Evolutionary conservation across 2,113 vertebrate species (phyloP).

Genomic region (Xerus inauris): DNA sequence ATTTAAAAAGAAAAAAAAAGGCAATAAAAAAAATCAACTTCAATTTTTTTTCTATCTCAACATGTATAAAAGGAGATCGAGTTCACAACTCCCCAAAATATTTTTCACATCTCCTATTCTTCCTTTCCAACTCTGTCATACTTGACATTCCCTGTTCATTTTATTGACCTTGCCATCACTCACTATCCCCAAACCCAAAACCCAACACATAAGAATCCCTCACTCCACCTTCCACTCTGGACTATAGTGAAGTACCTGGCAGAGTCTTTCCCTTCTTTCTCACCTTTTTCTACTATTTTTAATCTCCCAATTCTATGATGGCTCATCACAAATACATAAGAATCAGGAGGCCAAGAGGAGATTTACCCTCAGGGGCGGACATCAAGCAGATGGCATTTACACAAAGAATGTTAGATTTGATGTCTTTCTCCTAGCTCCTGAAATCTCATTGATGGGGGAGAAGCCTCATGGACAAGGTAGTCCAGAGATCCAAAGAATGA

Average conservation of each 20-base stretch:
- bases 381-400: neutral
- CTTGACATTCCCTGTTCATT: neutral
- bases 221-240: neutral
- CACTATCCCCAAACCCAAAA: neutral
- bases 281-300: neutral
- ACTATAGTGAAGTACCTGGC: neutral
- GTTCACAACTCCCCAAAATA: neutral
- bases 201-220: neutral
- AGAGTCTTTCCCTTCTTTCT: neutral
- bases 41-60: neutral
- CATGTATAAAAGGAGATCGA: neutral
- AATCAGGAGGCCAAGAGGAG: neutral
- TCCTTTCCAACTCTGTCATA: neutral
- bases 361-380: neutral
- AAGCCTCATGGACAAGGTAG: neutral
- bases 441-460: neutral
- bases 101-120: neutral
- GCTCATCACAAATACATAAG: neutral
- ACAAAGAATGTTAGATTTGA: neutral
- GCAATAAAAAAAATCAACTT: neutral
- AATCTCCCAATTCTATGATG: neutral
- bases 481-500: neutral
- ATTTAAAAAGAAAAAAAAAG: neutral
- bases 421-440: neutral
- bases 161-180: neutral